Evolutionary conservation across 2,888 invertebrate species (phyloP).

Genomic region (Himalopsyche tibetana): DNA sequence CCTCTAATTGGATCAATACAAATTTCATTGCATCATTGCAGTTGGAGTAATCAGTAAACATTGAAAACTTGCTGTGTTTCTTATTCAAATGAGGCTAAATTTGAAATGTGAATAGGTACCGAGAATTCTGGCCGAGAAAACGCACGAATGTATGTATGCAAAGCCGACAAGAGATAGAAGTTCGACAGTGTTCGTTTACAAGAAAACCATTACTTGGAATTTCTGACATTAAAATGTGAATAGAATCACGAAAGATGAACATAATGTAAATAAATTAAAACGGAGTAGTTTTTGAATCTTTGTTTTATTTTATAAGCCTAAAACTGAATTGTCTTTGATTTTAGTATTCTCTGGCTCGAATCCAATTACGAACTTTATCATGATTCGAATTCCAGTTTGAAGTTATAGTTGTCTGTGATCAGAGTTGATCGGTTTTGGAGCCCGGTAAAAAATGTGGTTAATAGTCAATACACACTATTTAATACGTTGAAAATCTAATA

Average conservation of each 20-base stretch:
- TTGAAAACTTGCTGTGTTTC: neutral
- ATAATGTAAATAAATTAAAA: neutral
- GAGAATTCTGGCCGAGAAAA: neutral
- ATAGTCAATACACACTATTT: too few relatives aligned
- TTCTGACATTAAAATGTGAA: neutral
- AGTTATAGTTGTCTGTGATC: too few relatives aligned
- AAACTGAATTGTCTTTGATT: too few relatives aligned
- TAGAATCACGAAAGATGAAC: neutral
- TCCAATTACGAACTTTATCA: too few relatives aligned
- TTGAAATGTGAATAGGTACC: neutral
- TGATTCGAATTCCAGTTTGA: too few relatives aligned
- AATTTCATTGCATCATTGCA: neutral
- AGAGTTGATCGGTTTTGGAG: too few relatives aligned
- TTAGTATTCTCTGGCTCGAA: too few relatives aligned
- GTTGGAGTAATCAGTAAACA: neutral
- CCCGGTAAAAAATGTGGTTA: too few relatives aligned
- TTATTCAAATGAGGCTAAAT: neutral
- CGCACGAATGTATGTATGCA: neutral
- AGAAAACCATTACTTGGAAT: neutral
- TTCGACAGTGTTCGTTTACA: neutral
- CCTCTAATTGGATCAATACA: neutral
- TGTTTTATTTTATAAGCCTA: too few relatives aligned
- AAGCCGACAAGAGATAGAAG: neutral
- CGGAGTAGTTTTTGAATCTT: too few relatives aligned
- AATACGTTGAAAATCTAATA: too few relatives aligned